Percentiles rank a stretch among this genome's conserved stretches.
Conservation (phyloP, 2,888 invertebrate species). For the Chrysomela aeneicollis region DNA sequence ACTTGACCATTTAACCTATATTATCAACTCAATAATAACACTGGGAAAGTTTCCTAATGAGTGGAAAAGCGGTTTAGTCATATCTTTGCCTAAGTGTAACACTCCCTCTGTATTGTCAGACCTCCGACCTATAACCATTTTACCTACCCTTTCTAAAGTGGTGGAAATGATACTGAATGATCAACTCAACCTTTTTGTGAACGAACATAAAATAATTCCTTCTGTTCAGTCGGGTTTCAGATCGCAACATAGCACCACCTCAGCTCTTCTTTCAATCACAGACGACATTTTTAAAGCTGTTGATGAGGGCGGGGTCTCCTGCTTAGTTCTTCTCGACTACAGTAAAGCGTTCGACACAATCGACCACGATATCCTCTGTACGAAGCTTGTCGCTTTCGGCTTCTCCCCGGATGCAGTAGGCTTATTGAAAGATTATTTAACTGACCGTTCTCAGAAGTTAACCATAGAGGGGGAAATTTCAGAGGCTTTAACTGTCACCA, state of each 20-base stretch:
- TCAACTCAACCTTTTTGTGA: too few species aligned
- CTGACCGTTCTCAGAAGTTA: background rate
- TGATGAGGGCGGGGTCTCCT: background rate
- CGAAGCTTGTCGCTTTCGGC: background rate
- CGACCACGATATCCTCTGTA: background rate
- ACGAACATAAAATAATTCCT: too few species aligned
- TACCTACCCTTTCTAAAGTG: too few species aligned
- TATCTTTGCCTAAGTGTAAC: too few species aligned
- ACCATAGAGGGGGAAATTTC: background rate
- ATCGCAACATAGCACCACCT: conserved; percentile 13
- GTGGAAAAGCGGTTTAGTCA: too few species aligned
- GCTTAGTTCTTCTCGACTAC: background rate
- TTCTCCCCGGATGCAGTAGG: background rate
- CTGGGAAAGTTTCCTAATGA: too few species aligned
- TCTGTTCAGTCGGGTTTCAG: conserved; percentile 9
- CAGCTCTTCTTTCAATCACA: background rate
- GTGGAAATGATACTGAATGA: too few species aligned
- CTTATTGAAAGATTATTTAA: background rate
- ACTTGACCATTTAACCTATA: too few species aligned
- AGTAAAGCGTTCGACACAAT: conserved; percentile 11
- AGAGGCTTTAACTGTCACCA: too few species aligned
- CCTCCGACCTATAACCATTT: too few species aligned
- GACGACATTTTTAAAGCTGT: conserved; percentile 3
- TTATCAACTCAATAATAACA: too few species aligned
- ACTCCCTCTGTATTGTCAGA: too few species aligned